Evolutionary conservation across 2,888 invertebrate genomes (phyloP).

Genomic region (Chymomyza fuscimana): DNA sequence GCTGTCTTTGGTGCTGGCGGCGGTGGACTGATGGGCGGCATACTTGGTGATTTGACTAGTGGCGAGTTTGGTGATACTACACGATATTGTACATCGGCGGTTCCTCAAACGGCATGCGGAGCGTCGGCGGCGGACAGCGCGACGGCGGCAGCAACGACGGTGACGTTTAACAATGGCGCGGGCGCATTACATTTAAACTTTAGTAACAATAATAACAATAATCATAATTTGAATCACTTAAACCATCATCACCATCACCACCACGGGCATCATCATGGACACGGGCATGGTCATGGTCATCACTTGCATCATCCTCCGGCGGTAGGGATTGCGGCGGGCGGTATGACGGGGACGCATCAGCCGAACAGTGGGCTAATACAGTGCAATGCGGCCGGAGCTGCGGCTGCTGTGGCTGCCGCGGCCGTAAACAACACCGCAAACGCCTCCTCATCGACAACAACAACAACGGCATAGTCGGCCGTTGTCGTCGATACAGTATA

Average conservation of each 20-base stretch:
- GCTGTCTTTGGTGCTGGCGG: slow-evolving; percentile 56
- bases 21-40: slow-evolving; percentile 76
- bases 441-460: slow-evolving; percentile 53
- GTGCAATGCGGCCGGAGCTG: slow-evolving; percentile 74
- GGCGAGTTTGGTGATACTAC: slow-evolving; percentile 79
- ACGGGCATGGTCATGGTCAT: slow-evolving; percentile 46
- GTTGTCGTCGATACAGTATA: neutral
- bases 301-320: slow-evolving; percentile 54
- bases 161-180: slow-evolving; percentile 61
- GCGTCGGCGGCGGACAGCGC: slow-evolving; percentile 11
- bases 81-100: slow-evolving; percentile 76
- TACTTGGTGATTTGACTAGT: slow-evolving; percentile 77
- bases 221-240: slow-evolving; percentile 63
- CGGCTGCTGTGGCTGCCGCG: slow-evolving; percentile 37
- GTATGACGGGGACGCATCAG: slow-evolving; percentile 43
- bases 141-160: slow-evolving; percentile 20
- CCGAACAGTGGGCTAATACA: slow-evolving; percentile 78
- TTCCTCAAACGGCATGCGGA: slow-evolving; percentile 52
- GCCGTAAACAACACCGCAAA: slow-evolving; percentile 41
- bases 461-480: slow-evolving; percentile 77
- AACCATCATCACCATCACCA: slow-evolving; percentile 58
- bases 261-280: slow-evolving; percentile 56
- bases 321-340: slow-evolving; percentile 29
- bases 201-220: slow-evolving; percentile 75
- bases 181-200: slow-evolving; percentile 77